These are phyloP conservation scores for Dromas ardeola DNA, from an alignment of 2,113 vertebrate genomes.

Conservation along the genomic window DNA sequence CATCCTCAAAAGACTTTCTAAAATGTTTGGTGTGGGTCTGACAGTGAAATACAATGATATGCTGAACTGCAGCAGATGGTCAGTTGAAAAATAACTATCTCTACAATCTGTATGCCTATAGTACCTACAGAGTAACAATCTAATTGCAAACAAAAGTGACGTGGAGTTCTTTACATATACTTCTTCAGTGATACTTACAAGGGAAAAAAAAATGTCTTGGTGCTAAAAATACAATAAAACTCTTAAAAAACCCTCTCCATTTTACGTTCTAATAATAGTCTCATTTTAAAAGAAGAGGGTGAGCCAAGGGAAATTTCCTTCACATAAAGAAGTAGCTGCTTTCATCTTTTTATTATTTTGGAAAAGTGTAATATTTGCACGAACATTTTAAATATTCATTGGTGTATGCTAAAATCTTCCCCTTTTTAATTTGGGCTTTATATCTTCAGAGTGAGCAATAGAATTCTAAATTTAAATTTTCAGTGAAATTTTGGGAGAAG, in stretches of 20 bases:
- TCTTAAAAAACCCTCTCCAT: neutral
- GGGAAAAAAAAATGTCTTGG: neutral
- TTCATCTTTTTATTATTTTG: constrained; percentile 59
- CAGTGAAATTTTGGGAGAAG: constrained; percentile 55
- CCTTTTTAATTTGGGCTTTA: constrained; percentile 53
- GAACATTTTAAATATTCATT: constrained; percentile 57
- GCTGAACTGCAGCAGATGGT: neutral
- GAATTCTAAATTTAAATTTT: constrained; percentile 25
- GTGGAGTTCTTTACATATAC: neutral
- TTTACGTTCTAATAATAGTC: neutral
- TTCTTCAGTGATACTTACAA: neutral
- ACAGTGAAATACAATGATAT: neutral
- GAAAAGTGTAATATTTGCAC: constrained; percentile 52
- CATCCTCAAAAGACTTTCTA: neutral
- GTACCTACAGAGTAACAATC: neutral
- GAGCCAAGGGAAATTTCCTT: constrained; percentile 1
- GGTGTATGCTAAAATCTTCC: neutral
- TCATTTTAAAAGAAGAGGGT: neutral
- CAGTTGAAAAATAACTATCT: neutral
- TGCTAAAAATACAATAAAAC: neutral
- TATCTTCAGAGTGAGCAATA: constrained; percentile 46
- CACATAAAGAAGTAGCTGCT: constrained; percentile 48
- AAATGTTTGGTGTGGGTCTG: neutral
- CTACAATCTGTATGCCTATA: neutral
- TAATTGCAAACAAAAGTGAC: neutral